Percentiles rank a stretch among this genome's conserved stretches.
Evolutionary conservation across 2,113 vertebrate genomes (phyloP).

Genomic region (Patagioenas fasciata): DNA sequence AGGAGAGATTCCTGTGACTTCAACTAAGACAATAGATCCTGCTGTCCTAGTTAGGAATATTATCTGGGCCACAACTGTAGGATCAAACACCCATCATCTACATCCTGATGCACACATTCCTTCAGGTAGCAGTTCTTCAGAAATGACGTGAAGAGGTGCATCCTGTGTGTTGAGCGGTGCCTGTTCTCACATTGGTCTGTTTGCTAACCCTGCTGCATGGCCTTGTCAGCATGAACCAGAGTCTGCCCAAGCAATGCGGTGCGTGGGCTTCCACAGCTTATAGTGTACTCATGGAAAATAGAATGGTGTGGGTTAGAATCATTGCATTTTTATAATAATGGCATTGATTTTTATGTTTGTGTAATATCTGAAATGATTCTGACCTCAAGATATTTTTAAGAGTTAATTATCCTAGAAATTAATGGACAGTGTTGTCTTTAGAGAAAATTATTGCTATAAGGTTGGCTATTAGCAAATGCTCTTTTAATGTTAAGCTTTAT

Average conservation of each 20-base stretch:
- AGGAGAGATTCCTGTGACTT: not conserved
- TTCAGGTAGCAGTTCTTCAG: not conserved
- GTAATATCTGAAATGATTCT: not conserved
- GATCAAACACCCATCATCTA: not conserved
- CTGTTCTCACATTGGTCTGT: not conserved
- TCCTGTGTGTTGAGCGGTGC: not conserved
- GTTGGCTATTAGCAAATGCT: not conserved
- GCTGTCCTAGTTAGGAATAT: not conserved
- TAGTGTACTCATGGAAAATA: not conserved
- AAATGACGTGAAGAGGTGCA: not conserved
- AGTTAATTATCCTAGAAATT: not conserved
- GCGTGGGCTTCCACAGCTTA: not conserved
- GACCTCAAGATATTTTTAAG: not conserved
- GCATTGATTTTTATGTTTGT: not conserved
- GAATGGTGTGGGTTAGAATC: not conserved
- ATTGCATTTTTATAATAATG: not conserved
- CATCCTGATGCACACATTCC: not conserved
- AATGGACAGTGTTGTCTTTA: not conserved
- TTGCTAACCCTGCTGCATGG: conserved; percentile 55
- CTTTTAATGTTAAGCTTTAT: conserved; percentile 12
- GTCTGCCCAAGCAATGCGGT: not conserved
- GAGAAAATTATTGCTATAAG: not conserved
- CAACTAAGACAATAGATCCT: not conserved
- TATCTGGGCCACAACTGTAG: not conserved
- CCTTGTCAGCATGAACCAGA: conserved; percentile 46